Evolutionary conservation across 2,113 vertebrate species (phyloP).

Genomic region (Ptilorrhoa leucosticta): DNA sequence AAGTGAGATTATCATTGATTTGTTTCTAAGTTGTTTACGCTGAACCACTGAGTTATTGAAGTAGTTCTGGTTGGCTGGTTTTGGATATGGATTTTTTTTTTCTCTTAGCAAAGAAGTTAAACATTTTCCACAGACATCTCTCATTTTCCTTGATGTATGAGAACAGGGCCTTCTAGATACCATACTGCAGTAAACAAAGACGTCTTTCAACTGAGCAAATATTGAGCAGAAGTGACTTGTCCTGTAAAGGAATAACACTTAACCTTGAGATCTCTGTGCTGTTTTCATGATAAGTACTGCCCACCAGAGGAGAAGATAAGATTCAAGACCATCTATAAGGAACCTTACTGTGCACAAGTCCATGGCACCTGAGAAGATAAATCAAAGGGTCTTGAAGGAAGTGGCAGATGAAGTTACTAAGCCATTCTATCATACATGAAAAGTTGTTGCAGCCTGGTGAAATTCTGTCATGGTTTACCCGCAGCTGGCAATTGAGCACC

Average conservation of each 20-base stretch:
- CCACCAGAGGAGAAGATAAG: neutral
- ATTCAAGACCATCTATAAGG: neutral
- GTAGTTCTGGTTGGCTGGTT: neutral
- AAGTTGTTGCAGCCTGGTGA: neutral
- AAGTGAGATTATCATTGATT: neutral
- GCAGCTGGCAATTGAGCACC: neutral
- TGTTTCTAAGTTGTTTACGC: neutral
- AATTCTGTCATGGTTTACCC: neutral
- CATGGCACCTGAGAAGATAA: neutral
- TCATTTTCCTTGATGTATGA: neutral
- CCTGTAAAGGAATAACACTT: neutral
- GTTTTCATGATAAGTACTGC: neutral
- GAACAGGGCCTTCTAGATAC: neutral
- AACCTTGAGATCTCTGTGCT: neutral
- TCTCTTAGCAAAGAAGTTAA: neutral
- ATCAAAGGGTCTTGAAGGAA: neutral
- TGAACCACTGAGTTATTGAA: neutral
- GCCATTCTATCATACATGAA: neutral
- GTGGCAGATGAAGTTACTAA: neutral
- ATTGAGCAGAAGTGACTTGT: neutral
- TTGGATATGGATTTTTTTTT: neutral
- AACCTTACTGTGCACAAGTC: neutral
- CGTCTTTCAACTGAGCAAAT: neutral
- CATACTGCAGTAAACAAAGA: neutral
- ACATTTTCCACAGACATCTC: neutral